A percentile compares a stretch with the other conserved stretches of the same genome.
Conservation (phyloP, 2,797 vertebrate genomes). For the Alca torda region DNA sequence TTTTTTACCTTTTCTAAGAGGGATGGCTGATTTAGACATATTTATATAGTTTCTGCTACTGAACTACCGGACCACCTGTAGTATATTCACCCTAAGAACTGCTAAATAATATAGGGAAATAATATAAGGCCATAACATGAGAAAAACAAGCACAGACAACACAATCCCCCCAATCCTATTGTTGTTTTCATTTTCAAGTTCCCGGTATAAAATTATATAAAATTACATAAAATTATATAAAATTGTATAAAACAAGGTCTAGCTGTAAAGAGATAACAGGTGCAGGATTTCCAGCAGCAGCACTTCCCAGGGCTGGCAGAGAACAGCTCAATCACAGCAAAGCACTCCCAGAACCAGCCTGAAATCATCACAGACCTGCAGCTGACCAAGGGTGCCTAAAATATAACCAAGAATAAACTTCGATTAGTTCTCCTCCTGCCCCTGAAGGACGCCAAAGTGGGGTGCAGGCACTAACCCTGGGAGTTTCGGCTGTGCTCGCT, state of each 20-base stretch:
- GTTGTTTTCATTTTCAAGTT: background rate
- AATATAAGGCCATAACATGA: background rate
- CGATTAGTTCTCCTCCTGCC: background rate
- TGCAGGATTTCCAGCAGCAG: background rate
- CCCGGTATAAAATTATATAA: background rate
- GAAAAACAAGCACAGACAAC: background rate
- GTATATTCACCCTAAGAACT: background rate
- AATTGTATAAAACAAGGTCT: background rate
- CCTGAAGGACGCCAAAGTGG: background rate
- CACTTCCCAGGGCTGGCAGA: background rate
- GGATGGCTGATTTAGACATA: background rate
- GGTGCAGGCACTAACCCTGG: background rate
- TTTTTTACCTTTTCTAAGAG: background rate
- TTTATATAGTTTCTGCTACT: background rate
- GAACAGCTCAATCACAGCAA: background rate
- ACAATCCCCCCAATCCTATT: background rate
- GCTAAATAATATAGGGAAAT: background rate
- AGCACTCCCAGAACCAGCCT: background rate
- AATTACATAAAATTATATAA: background rate
- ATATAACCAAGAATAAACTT: background rate
- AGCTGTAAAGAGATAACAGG: background rate
- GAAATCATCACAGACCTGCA: background rate
- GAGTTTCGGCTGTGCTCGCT: fast-evolving
- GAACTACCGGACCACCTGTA: background rate
- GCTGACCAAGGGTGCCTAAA: background rate